These are phyloP conservation scores for Hydrotaea cyrtoneurina DNA, from an alignment of 2,888 invertebrate species.

Conservation along the genomic window DNA sequence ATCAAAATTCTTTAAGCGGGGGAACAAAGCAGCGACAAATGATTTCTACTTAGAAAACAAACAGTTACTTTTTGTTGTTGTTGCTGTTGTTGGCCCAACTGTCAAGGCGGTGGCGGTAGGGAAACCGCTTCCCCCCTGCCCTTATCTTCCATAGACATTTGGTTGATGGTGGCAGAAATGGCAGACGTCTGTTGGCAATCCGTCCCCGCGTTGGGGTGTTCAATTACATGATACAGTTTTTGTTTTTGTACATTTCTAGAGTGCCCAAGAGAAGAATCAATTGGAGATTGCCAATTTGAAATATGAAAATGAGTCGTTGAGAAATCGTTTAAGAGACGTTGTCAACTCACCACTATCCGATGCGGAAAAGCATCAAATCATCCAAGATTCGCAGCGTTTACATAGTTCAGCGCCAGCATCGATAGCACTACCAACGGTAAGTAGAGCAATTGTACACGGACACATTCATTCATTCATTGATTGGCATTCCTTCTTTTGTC, in stretches of 20 bases:
- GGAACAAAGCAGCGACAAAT: conserved; percentile 27
- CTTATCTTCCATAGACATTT: neutral
- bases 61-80: conserved; percentile 5
- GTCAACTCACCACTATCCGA: conserved; percentile 91
- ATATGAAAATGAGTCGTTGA: conserved; percentile 89
- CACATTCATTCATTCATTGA: neutral
- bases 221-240: conserved; percentile 53
- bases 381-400: conserved; percentile 86
- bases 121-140: neutral
- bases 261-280: conserved; percentile 79
- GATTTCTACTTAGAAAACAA: conserved; percentile 10
- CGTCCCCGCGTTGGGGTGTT: conserved; percentile 39
- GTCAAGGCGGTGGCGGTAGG: neutral
- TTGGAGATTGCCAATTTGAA: conserved; percentile 83
- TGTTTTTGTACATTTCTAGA: conserved; percentile 70
- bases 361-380: conserved; percentile 90
- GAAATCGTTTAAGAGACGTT: conserved; percentile 89
- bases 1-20: conserved; percentile 27
- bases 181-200: neutral
- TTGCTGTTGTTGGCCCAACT: neutral
- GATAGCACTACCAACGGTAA: conserved; percentile 83
- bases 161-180: neutral
- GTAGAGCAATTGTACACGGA: conserved; percentile 53
- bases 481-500: conserved; percentile 1
- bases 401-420: conserved; percentile 92